Conservation (phyloP, 53 echinoderm and acorn worm genomes). For the Holothuria scabra region DNA sequence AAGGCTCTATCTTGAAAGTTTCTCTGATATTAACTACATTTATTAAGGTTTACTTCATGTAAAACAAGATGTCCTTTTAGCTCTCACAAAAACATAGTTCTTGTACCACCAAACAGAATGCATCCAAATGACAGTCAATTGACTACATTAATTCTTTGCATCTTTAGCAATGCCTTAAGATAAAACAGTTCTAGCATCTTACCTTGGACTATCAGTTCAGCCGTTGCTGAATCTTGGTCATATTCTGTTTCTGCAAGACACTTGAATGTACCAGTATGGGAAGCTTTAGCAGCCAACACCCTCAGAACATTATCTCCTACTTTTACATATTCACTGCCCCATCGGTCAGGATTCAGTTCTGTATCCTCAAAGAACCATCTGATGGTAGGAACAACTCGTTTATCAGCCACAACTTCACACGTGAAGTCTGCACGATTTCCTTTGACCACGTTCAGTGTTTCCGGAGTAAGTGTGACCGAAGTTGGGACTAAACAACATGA, state of each 20-base stretch:
- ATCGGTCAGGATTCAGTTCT: not conserved
- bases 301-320: not conserved
- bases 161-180: too few relatives aligned
- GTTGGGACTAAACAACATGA: constrained; percentile 3
- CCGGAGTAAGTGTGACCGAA: not conserved
- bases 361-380: not conserved
- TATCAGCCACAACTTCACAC: not conserved
- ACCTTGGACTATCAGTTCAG: constrained; percentile 37
- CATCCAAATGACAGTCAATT: too few relatives aligned
- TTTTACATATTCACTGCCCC: constrained; percentile 1
- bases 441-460: not conserved
- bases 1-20: too few relatives aligned
- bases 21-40: too few relatives aligned
- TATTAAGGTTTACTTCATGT: too few relatives aligned
- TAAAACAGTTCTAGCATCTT: not conserved
- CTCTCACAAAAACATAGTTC: too few relatives aligned
- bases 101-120: too few relatives aligned
- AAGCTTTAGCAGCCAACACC: not conserved
- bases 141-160: too few relatives aligned
- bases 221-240: not conserved
- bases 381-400: not conserved
- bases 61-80: too few relatives aligned
- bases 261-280: constrained; percentile 16
- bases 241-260: not conserved
- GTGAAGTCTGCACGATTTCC: not conserved